phyloP scores from a whole-genome alignment of 92 coral and sea anemone species.

The Porites lobata region DNA sequence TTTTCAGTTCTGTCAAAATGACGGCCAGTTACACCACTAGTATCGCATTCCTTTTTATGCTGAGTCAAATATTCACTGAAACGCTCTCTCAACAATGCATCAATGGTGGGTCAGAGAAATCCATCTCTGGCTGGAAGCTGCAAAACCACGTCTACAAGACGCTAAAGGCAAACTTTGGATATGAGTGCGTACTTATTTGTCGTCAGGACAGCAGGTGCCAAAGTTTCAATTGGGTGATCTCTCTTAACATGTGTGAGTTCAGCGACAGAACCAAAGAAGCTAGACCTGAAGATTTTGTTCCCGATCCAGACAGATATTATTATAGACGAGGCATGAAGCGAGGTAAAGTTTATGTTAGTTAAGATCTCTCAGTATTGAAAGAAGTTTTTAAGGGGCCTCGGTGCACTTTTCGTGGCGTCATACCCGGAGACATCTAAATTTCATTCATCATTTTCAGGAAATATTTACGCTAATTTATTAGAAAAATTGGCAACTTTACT shows the following conservation, averaged over 20 bases:
- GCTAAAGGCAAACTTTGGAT: not conserved
- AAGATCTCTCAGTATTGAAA: not conserved
- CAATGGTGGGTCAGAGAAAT: not conserved
- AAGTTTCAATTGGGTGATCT: conserved; percentile 1
- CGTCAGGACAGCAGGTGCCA: not conserved
- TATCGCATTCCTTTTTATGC: not conserved
- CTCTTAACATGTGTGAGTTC: not conserved
- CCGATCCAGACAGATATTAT: conserved; percentile 1
- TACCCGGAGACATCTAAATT: too few species aligned
- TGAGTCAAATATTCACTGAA: not conserved
- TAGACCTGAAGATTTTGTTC: not conserved
- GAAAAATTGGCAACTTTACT: too few species aligned
- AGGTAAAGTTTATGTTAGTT: not conserved
- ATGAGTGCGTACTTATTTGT: not conserved
- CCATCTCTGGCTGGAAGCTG: not conserved
- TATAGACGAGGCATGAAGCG: not conserved
- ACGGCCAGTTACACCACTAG: not conserved
- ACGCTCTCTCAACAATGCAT: not conserved
- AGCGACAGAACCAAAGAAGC: conserved; percentile 9
- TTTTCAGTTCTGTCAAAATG: not conserved
- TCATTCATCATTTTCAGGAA: too few species aligned
- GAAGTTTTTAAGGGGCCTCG: too few species aligned
- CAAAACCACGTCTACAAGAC: not conserved
- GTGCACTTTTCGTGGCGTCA: too few species aligned
- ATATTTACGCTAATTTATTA: too few species aligned